Base-by-base conservation (phyloP, 2,113 vertebrate species). In the Collichthys lucidus region DNA sequence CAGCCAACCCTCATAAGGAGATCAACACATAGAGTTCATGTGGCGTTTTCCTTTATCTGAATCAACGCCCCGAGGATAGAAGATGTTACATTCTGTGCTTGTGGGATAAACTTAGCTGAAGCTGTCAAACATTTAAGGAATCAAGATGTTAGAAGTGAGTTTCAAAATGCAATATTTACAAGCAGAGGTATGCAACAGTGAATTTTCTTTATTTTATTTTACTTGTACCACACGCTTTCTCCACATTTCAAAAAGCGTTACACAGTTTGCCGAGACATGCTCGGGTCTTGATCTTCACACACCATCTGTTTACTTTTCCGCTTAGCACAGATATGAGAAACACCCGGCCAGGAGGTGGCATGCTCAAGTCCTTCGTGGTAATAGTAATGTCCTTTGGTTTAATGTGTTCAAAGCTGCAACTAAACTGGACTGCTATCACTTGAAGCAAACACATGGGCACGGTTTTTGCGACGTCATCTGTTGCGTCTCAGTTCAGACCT, bases 181-280 rank as follows among this genome's bases (percentile, higher is more conserved):
- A 44, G 44, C 44, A 46, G 44, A 11, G 14, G 12, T 46, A 46
- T 29, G 24, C 56, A 55, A 52, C 14, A 55, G 5, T 53, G 16
- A 0, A 14, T 64, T 55, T 44, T 46, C 40, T 31, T 57, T 29
- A 20, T 26, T 4, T 40, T 40, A 40, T 1, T 40, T 40, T 40
- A 40, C 44, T 46, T 61, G 22, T 7, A 26, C 6, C 24, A 52
- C 52, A 29, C 2, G 17, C 19, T 8, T 63, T 56, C 10, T 29
- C 26, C 11, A n/a, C 29, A n/a, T 16, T 53, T 67, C 79, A 29
- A 66, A 14, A 53, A 81, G 64, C 79, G 83, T 74, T 84, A 2
- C 82, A 64, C 87, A 83, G 87, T 88, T 89, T 85, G 87, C 61
- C 47, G 89, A 86, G 76, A 90, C 74, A 60, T 47, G 24, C 76